Base-by-base conservation (phyloP, 92 coral and sea anemone species). In the Siderastrea radians region DNA sequence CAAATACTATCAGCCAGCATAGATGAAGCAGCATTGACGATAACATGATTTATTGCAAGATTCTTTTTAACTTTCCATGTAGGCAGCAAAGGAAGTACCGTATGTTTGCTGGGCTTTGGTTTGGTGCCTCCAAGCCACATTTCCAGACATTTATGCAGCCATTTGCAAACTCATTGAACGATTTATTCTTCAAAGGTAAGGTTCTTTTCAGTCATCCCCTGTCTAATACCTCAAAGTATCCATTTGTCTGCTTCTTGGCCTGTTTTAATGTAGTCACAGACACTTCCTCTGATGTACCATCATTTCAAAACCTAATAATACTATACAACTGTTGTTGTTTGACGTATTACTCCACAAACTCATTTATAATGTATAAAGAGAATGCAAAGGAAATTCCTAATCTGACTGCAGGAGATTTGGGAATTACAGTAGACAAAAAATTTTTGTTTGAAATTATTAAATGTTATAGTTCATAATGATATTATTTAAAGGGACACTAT, bases 61-160 rank as follows among this genome's bases (percentile, higher is more conserved):
- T 10, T 60, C 26, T 66, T 26, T 26, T 26, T 26, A 26, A 46
- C 72, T 54, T 68, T 11, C 38, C 66, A 8, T 74, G 15, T 16
- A 87, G 83, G 75, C 72, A 78, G n/a, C 86, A 72, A 53, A 84
- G 88, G 53, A 66, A 81, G 67, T 73, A 86, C 66, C 78, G 87
- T 15, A 54, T 91, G 5, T 91, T 91, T 76, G 94, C 84, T 61
- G 94, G 94, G 44, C 85, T 86, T 17, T 91, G 94, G 94, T 91
- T 91, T 91, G 94, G 94, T 5, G 65, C 57, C 50, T 38, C 48
- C 19, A 91, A 86, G 49, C 94, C 92, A 5, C 49, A 74, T 57
- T 86, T 91, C 64, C 80, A 67, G 55, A 91, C 94, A n/a, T 91
- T 91, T 72, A 47, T 87, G 86, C 84, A 87, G 77, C 94, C 92